Evolutionary conservation across 2,888 invertebrate species (phyloP).

Genomic region (Leptopilina myrica): DNA sequence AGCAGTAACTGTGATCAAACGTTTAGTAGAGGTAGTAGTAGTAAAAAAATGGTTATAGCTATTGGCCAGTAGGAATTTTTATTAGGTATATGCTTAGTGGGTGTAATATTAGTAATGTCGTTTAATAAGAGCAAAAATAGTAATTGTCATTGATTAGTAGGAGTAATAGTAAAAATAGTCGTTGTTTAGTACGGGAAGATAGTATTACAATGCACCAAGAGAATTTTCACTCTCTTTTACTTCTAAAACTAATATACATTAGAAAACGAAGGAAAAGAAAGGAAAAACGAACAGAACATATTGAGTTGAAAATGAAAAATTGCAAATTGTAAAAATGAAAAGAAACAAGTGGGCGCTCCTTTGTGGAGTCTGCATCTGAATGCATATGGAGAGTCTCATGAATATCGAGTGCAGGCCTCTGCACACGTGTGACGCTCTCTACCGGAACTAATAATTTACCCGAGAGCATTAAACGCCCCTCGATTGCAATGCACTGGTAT

Average conservation of each 20-base stretch:
- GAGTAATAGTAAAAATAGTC: no score
- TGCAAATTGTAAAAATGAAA: background rate
- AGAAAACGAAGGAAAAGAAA: background rate
- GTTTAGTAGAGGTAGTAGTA: no score
- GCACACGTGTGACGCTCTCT: constrained; percentile 26
- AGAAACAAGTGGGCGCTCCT: constrained; percentile 9
- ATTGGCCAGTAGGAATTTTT: no score
- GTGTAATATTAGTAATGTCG: no score
- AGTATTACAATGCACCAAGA: no score
- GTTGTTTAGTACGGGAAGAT: no score
- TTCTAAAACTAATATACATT: background rate
- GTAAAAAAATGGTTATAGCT: no score
- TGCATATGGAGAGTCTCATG: constrained; percentile 23
- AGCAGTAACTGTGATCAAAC: no score
- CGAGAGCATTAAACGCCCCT: constrained; percentile 38
- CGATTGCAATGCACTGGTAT: constrained; percentile 27
- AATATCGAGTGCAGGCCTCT: constrained; percentile 24
- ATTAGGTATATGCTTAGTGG: no score
- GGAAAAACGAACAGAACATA: background rate
- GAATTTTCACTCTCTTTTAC: background rate
- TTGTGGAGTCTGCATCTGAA: background rate
- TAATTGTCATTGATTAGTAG: no score
- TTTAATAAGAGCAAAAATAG: no score
- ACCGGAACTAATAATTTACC: constrained; percentile 41
- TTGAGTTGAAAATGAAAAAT: background rate